Evolutionary conservation across 2,888 invertebrate species (phyloP).

Genomic region (Anorthoa munda): DNA sequence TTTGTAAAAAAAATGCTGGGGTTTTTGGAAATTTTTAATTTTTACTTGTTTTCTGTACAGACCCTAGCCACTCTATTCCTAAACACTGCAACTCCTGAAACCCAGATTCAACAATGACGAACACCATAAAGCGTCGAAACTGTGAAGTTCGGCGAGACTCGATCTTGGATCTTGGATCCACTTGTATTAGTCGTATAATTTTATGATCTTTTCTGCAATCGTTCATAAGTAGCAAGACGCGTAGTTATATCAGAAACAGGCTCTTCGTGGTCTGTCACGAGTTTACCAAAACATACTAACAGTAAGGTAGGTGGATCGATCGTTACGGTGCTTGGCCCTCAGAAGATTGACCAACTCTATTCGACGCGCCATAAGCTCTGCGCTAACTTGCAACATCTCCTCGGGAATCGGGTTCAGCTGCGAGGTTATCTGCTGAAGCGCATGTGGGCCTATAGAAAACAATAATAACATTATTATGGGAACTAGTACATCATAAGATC

Average conservation of each 20-base stretch:
- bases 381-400: conserved; percentile 77
- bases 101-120: too few relatives aligned
- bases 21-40: too few relatives aligned
- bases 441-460: conserved; percentile 63
- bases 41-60: too few relatives aligned
- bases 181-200: too few relatives aligned
- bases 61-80: too few relatives aligned
- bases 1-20: too few relatives aligned
- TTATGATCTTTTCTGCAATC: background rate
- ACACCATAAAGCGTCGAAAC: too few relatives aligned
- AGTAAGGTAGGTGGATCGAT: conserved; percentile 70
- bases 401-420: conserved; percentile 82
- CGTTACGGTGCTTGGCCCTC: conserved; percentile 76
- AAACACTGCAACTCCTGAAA: too few relatives aligned
- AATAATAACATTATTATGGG: background rate
- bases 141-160: too few relatives aligned
- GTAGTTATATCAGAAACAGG: too few relatives aligned
- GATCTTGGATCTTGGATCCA: too few relatives aligned
- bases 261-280: background rate
- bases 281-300: conserved; percentile 45
- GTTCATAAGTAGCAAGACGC: background rate
- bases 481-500: too few relatives aligned
- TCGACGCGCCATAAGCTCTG: conserved; percentile 83
- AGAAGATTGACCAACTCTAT: conserved; percentile 79
- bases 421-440: conserved; percentile 78